Base-by-base conservation (phyloP, 2,113 vertebrate genomes). In the Lynx canadensis region DNA sequence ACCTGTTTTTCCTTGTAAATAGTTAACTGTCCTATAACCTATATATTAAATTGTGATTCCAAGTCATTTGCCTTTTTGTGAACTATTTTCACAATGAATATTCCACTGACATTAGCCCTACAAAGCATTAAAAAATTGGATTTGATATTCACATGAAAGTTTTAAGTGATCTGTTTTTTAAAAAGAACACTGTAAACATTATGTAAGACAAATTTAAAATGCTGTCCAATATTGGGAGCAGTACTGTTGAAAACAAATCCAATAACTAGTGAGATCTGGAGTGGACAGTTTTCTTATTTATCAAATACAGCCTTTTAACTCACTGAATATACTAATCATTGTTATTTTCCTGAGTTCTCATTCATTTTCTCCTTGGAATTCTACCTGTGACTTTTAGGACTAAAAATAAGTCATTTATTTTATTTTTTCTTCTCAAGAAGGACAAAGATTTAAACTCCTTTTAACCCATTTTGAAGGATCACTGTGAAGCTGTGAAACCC, bases 51-150 rank as follows among this genome's bases (percentile, higher is more conserved):
- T 94, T 66, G 19, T 94, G 31, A 89, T 66, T 93, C 25, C n/a
- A 63, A 82, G n/a, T 90, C 31, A 95, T 78, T 80, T 92, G 36
- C 52, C 18, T 93, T 87, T 92, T 50, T 93, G 45, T 65, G 29
- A 82, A 81, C 18, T 87, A n/a, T 81, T 91, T 97, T 95, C 81
- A 60, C 19, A 95, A 78, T 86, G 18, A 94, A 73, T 97, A 18
- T 84, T 2, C 27, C 6, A 41, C 29, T 83, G 50, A 89, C 38
- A 55, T 84, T 79, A 88, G 52, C 71, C 23, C 7, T 88, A 91
- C 21, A 79, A 91, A 23, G 60, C 81, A 65, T 80, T 38, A 52
- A 94, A 11, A 89, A 80, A 63, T 78, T 78, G 89, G 21, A 48
- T 15, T 68, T 85, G 12, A 29, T 55, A 74, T 63, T 66, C 27